A percentile compares a stretch with the other conserved stretches of the same genome.
phyloP scores from a whole-genome alignment of 53 echinoderm and acorn worm genomes.

The Holothuria leucospilota region DNA sequence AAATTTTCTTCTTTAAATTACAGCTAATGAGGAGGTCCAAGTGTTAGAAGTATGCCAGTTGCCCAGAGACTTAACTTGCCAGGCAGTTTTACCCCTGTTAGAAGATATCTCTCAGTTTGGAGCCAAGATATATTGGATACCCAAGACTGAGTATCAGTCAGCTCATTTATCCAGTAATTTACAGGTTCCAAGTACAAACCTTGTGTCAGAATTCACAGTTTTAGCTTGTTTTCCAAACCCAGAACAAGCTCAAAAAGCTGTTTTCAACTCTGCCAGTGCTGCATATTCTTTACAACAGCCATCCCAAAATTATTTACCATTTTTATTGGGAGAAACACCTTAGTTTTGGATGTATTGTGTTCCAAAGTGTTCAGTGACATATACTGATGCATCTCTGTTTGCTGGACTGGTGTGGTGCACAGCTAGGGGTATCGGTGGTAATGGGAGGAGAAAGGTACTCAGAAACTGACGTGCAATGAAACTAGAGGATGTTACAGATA shows the following conservation, averaged over 20 bases:
- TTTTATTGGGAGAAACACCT: conserved; percentile 44
- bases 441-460: no score
- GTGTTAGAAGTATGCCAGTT: conserved; percentile 73
- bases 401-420: no score
- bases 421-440: no score
- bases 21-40: conserved; percentile 64
- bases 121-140: conserved; percentile 86
- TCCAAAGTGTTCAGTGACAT: no score
- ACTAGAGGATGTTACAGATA: no score
- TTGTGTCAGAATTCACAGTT: conserved; percentile 78
- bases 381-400: no score
- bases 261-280: conserved; percentile 75
- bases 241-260: conserved; percentile 79
- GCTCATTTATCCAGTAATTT: conserved; percentile 45
- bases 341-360: no score
- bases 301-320: conserved; percentile 63
- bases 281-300: conserved; percentile 78
- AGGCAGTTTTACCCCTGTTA: conserved; percentile 64
- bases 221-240: conserved; percentile 72
- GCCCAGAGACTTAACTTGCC: conserved; percentile 73
- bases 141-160: conserved; percentile 57
- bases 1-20: background rate
- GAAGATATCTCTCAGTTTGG: conserved; percentile 74
- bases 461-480: no score
- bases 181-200: conserved; percentile 77